phyloP scores from a whole-genome alignment of 2,113 vertebrate genomes.

The Gymnarchus niloticus region DNA sequence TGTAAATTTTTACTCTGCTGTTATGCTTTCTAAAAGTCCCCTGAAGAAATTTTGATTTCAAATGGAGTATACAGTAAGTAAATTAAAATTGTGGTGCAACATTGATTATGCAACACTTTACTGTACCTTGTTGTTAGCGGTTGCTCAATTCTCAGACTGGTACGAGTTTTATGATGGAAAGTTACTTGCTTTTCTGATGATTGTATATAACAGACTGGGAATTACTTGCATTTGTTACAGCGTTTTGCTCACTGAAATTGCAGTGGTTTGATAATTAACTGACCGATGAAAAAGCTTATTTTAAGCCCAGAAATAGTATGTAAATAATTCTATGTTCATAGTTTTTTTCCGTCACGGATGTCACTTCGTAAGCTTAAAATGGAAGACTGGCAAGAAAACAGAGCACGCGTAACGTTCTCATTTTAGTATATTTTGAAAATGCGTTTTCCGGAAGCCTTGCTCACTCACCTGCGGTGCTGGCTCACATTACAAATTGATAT shows the following conservation, averaged over 20 bases:
- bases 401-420: background rate
- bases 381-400: too few relatives aligned
- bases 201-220: background rate
- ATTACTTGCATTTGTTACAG: background rate
- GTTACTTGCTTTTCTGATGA: background rate
- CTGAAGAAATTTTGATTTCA: background rate
- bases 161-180: background rate
- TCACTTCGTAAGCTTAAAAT: background rate
- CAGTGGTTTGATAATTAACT: background rate
- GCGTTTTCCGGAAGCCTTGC: too few relatives aligned
- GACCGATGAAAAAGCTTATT: background rate
- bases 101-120: background rate
- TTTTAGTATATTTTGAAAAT: background rate
- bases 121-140: background rate
- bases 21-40: background rate
- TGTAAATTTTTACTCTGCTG: background rate
- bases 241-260: background rate
- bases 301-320: background rate
- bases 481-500: background rate
- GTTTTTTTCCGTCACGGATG: background rate
- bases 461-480: background rate
- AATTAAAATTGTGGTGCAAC: too few relatives aligned
- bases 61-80: background rate
- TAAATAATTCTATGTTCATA: background rate
- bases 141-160: background rate